These are phyloP conservation scores for Danio rerio DNA, from an alignment of 2,113 vertebrate genomes.

Conservation along the genomic window GRCz12tu NC_133200.1:35726501-35727000, in stretches of 20 bases:
- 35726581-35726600: conserved; percentile 44
- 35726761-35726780: too few relatives aligned
- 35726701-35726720: not conserved
- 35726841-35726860: too few relatives aligned
- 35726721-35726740: not conserved
- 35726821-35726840: too few relatives aligned
- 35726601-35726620: conserved; percentile 33
- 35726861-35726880: too few relatives aligned
- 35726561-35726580: conserved; percentile 10
- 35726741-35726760: not conserved
- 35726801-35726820: too few relatives aligned
- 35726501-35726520: conserved; percentile 30
- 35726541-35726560: conserved; percentile 45
- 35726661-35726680: not conserved
- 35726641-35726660: not conserved
- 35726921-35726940: too few relatives aligned
- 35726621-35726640: not conserved
- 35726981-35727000: too few relatives aligned
- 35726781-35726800: too few relatives aligned
- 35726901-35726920: too few relatives aligned
- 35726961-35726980: too few relatives aligned
- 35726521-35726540: conserved; percentile 48
- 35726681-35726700: not conserved
- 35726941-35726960: too few relatives aligned
- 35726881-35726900: too few relatives aligned